phyloP scores from a whole-genome alignment of 2,888 invertebrate species.

The Pharmacophagus antenor region DNA sequence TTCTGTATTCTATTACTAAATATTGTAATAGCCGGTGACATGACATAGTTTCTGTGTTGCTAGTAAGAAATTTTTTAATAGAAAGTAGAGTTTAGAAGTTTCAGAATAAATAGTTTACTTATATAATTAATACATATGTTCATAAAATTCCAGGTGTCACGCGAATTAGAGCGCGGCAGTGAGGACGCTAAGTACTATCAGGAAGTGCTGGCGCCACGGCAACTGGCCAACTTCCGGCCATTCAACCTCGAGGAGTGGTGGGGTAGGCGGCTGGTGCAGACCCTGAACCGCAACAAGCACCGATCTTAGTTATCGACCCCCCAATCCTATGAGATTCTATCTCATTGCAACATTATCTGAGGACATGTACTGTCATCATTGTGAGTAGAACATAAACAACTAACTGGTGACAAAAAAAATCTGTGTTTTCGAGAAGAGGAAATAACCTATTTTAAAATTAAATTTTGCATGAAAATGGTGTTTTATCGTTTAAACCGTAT shows the following conservation, averaged over 20 bases:
- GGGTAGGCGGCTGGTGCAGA: slow-evolving; percentile 86
- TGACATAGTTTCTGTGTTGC: too few species aligned
- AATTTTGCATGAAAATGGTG: background rate
- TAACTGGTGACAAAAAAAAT: background rate
- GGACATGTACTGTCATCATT: background rate
- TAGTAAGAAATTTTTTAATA: too few species aligned
- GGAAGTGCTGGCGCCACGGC: slow-evolving; percentile 81
- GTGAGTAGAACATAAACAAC: slow-evolving; percentile 13
- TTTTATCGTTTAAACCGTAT: background rate
- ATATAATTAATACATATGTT: too few species aligned
- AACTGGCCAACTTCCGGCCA: slow-evolving; percentile 86
- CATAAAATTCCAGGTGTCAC: slow-evolving; percentile 69
- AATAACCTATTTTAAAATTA: background rate
- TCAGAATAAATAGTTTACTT: background rate
- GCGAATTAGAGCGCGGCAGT: slow-evolving; percentile 77
- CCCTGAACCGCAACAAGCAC: slow-evolving; percentile 80
- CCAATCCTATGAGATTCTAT: slow-evolving; percentile 36
- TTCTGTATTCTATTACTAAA: too few species aligned
- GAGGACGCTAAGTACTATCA: slow-evolving; percentile 83
- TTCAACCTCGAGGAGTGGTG: slow-evolving; percentile 90
- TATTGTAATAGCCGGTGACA: too few species aligned
- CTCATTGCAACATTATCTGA: slow-evolving; percentile 39
- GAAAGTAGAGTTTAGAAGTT: too few species aligned
- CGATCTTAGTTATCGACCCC: slow-evolving; percentile 58
- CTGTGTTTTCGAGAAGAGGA: background rate